These are phyloP conservation scores for Bugulina stolonifera DNA, from an alignment of 2,888 invertebrate genomes.

Conservation along the genomic window DNA sequence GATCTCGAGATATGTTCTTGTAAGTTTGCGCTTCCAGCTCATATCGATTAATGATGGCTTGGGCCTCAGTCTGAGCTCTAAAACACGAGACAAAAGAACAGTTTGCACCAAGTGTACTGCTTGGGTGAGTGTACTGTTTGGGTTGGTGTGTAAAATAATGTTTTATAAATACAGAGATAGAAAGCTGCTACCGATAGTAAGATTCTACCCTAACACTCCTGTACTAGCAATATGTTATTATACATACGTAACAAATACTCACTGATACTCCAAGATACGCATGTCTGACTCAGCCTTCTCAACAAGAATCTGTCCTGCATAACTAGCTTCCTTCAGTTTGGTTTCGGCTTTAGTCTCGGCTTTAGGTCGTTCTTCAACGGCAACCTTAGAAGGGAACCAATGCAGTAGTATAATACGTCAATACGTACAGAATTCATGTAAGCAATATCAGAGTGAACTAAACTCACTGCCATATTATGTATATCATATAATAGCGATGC, in stretches of 20 bases:
- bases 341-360: constrained; percentile 44
- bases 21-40: constrained; percentile 36
- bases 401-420: no score
- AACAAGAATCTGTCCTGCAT: constrained; percentile 41
- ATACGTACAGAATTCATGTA: no score
- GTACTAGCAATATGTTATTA: no score
- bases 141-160: no score
- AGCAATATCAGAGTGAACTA: no score
- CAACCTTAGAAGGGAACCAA: constrained; percentile 37
- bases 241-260: constrained; percentile 27
- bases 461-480: background rate
- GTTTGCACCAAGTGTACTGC: no score
- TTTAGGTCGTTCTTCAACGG: constrained; percentile 42
- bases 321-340: constrained; percentile 39
- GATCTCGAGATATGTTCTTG: background rate
- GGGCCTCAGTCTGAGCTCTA: constrained; percentile 29
- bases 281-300: constrained; percentile 44
- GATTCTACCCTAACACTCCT: no score
- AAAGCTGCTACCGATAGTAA: no score
- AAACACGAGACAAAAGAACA: no score
- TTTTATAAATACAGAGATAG: no score
- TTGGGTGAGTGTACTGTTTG: no score
- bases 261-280: constrained; percentile 40
- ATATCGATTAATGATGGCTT: constrained; percentile 29
- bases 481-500: background rate